These are phyloP conservation scores for Drosophila eugracilis DNA, from an alignment of 1,140 invertebrate species.

Conservation along the genomic window DNA sequence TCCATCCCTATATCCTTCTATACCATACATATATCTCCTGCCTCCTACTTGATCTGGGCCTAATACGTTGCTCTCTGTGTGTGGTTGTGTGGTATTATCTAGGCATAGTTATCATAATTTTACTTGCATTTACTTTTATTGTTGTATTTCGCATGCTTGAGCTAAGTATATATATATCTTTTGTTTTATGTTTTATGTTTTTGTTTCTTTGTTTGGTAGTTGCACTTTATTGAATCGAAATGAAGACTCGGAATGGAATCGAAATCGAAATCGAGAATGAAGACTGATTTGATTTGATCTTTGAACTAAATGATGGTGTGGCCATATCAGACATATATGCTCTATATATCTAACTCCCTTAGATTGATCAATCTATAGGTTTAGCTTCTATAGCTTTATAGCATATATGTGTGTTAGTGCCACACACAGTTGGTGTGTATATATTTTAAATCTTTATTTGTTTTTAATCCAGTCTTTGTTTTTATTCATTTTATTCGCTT, in stretches of 20 bases:
- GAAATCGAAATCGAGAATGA: constrained; percentile 29
- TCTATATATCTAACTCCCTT: constrained; percentile 7
- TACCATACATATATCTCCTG: constrained; percentile 37
- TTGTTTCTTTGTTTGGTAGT: constrained; percentile 10
- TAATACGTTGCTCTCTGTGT: constrained; percentile 52
- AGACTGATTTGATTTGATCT: constrained; percentile 25
- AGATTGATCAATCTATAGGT: constrained; percentile 4
- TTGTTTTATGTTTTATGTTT: no score
- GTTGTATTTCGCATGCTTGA: constrained; percentile 48
- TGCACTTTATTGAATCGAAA: constrained; percentile 21
- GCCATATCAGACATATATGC: constrained; percentile 3
- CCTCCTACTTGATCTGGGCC: constrained; percentile 59
- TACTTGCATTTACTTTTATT: constrained; percentile 31
- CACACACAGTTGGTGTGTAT: background rate
- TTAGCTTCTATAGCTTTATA: constrained; percentile 2
- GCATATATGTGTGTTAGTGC: constrained; percentile 6
- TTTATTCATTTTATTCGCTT: constrained; percentile 62
- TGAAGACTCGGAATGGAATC: constrained; percentile 37
- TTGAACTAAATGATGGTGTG: constrained; percentile 15
- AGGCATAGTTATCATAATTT: constrained; percentile 46
- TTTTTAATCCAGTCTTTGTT: constrained; percentile 71
- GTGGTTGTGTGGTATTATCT: constrained; percentile 41
- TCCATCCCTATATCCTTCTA: background rate
- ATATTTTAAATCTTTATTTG: constrained; percentile 17
- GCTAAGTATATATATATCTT: constrained; percentile 40